Conservation (phyloP, 2,113 vertebrate genomes). For the Serilophus lunatus region DNA sequence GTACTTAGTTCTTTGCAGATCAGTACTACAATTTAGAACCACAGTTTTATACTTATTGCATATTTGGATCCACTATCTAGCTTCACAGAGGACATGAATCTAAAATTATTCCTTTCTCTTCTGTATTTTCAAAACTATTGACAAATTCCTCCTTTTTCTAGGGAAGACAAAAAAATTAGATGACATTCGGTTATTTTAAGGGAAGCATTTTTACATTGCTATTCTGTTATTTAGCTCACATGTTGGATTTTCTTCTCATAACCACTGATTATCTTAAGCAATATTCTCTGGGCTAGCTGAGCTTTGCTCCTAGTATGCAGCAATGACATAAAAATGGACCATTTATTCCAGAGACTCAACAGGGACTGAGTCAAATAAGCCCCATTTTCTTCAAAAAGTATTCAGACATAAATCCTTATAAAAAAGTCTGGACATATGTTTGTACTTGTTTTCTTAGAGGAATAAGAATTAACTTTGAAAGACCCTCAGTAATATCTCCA, state of each 20-base stretch:
- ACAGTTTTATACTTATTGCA: not conserved
- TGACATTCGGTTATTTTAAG: not conserved
- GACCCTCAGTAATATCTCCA: not conserved
- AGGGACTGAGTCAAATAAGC: not conserved
- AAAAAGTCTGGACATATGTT: rapidly evolving
- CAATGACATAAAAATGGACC: not conserved
- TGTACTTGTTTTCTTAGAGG: not conserved
- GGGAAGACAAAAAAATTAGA: not conserved
- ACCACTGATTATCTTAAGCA: not conserved
- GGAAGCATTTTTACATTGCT: not conserved
- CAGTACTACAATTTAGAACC: not conserved
- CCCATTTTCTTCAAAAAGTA: not conserved
- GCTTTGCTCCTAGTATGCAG: not conserved
- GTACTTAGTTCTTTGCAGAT: not conserved
- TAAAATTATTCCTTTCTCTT: not conserved
- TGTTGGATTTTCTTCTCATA: not conserved
- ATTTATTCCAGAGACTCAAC: not conserved
- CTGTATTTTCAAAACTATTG: not conserved
- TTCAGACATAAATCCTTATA: not conserved
- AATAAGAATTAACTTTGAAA: not conserved
- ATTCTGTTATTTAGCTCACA: not conserved
- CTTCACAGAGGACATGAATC: not conserved
- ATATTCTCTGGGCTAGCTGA: not conserved
- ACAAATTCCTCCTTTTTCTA: not conserved
- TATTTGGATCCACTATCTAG: not conserved